Evolutionary conservation across 2,888 invertebrate genomes (phyloP), one percentile per base, ranked within the genome.

Genomic region (Orthosia incerta): DNA sequence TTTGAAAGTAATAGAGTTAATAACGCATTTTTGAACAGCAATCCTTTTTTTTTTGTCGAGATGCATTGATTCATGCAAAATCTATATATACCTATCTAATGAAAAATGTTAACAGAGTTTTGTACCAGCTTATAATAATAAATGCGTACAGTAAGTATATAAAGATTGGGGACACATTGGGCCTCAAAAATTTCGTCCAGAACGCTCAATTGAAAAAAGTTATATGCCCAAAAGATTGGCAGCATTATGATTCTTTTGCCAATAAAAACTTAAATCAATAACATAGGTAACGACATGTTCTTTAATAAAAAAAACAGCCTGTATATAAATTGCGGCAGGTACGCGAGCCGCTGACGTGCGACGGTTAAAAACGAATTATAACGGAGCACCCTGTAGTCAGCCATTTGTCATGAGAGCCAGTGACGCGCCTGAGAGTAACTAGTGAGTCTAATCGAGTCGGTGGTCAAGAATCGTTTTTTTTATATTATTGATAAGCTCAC

Each of bases 301-400:
- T 60, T 60, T 20, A 45, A 45, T 60, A 3, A 60, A 51, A 70
- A 83, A 74, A 62, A 18, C 91, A 83, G 1, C 83, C 89, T 89
- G 87, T 92, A 88, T 85, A 87, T 88, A 91, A 89, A 91, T 88
- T 87, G 88, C 83, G 85, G 86, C 86, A 88, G 88, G 89, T 89
- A 87, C 86, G 86, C 86, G 82, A 86, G 89, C 86, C 91, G 94
- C 92, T 93, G 94, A 95, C 94, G 94, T 93, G 94, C 92, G 89
- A 90, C 93, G 92, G 93, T 95, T 95, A 95, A 95, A 95, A 95
- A 94, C 93, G 92, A 93, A 95, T 95, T 95, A 95, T 92, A 91
- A 88, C 90, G 90, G 91, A 93, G 92, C 94, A 93, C 91, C 93
- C 94, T 94, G 94, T 93, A 93, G 90, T 87, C 85, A 84, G 86